Evolutionary conservation across 1,140 invertebrate genomes (phyloP).

Genomic region (Drosophila pseudoobscura): DNA sequence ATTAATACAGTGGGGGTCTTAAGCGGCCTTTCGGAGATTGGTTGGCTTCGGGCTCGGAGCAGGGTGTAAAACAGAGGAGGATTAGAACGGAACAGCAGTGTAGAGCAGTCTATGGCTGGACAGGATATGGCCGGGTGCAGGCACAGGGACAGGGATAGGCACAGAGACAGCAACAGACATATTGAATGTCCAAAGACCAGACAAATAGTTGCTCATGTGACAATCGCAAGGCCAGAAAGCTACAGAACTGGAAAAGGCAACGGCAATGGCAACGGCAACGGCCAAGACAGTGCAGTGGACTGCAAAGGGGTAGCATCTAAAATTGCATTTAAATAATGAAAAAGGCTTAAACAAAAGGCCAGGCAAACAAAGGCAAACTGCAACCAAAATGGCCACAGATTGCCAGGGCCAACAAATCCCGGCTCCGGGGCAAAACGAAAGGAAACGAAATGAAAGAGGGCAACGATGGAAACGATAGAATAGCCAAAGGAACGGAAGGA

Average conservation of each 20-base stretch:
- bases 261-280: not conserved
- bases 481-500: conserved; percentile 48
- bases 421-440: conserved; percentile 2
- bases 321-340: conserved; percentile 76
- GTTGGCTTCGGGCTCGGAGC: conserved; percentile 35
- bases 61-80: too few species aligned
- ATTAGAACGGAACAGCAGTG: conserved; percentile 6
- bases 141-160: not conserved
- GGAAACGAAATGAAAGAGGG: not conserved
- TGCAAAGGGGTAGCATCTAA: conserved; percentile 36
- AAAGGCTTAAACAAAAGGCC: conserved; percentile 55
- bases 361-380: conserved; percentile 43
- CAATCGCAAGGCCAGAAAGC: conserved; percentile 37
- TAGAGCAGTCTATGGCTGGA: too few species aligned
- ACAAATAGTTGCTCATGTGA: conserved; percentile 63
- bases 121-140: too few species aligned
- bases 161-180: conserved; percentile 13
- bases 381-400: conserved; percentile 35
- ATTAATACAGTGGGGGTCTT: conserved; percentile 32
- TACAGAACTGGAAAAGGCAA: conserved; percentile 13
- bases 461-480: not conserved
- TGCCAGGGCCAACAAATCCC: too few species aligned
- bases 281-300: not conserved
- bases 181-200: conserved; percentile 40
- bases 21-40: conserved; percentile 26